A percentile compares a stretch with the other conserved stretches of the same genome.
phyloP scores from a whole-genome alignment of 2,113 vertebrate species.

The Eleginops maclovinus region DNA sequence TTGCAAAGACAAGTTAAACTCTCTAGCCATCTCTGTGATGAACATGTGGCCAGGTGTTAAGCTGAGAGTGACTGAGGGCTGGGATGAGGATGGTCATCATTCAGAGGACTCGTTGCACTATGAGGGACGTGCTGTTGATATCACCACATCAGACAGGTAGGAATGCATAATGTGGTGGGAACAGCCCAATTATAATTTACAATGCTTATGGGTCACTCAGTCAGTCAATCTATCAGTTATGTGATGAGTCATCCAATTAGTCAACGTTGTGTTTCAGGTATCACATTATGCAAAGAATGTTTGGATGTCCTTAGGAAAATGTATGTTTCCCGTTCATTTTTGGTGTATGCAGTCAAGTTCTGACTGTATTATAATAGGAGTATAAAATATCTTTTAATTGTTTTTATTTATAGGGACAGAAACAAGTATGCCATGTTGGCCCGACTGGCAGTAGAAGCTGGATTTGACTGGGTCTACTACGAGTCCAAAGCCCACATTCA shows the following conservation, averaged over 20 bases:
- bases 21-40: conserved; percentile 95
- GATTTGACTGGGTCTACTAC: conserved; percentile 95
- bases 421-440: conserved; percentile 95
- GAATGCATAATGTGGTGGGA: background rate
- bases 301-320: background rate
- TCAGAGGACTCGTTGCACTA: conserved; percentile 93
- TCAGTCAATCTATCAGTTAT: conserved; percentile 17
- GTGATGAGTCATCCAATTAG: conserved; percentile 7
- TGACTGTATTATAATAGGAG: background rate
- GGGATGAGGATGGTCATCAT: conserved; percentile 95
- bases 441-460: conserved; percentile 92
- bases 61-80: conserved; percentile 93
- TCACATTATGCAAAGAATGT: background rate
- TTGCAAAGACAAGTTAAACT: conserved; percentile 98
- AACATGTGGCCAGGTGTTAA: conserved; percentile 95
- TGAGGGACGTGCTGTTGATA: conserved; percentile 92
- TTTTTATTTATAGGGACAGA: conserved; percentile 83
- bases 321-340: background rate
- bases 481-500: conserved; percentile 95
- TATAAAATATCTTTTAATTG: background rate
- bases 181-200: background rate
- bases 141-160: conserved; percentile 91
- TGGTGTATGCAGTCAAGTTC: background rate
- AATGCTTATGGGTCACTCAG: background rate
- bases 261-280: background rate